Base-by-base conservation (phyloP, 92 coral and sea anemone species). In the Heliopora coerulea region DNA sequence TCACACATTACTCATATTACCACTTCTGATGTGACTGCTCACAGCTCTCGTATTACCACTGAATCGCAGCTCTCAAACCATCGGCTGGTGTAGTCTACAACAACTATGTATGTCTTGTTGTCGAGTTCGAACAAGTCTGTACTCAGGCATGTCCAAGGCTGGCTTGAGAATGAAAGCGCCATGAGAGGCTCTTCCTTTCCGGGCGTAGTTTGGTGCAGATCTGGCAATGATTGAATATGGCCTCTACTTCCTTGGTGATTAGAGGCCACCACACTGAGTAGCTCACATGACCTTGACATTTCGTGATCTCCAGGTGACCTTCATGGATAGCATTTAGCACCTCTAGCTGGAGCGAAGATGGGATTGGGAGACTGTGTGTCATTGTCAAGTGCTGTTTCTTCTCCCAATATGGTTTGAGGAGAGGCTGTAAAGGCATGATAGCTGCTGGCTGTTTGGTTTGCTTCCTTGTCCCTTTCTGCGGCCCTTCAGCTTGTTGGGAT, bases 191-290 rank as follows among this genome's bases (percentile, higher is more conserved):
- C 49, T 33, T 81, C 49, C 42, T 49, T 49, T 74, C 74, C 18
- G 80, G 80, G 8, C 85, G 34, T 1, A 29, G 74, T 34, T 52
- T 73, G 23, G 85, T 48, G 33, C 88, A 84, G 61, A 50, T 79
- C 31, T 57, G 68, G 67, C 84, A 84, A 23, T 65, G 18, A 59
- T 73, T 59, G 12, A 84, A 75, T 72, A 84, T 72, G 39, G 65
- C 88, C 59, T 73, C 69, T 14, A 84, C 79, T 29, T 72, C 56
- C 29, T 60, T 84, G 6, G 66, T 84, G 31, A 84, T 50, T 12
- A 28, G 62, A 21, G 84, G 84, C 83, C 87, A 69, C 83, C 79
- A 83, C 18, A 83, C 87, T 9, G 87, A 70, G 24, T 42, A 72
- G 26, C 72, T 59, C 5, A 78, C 86, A 21, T 82, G 78, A 12